A percentile compares a stretch with the other conserved stretches of the same genome.
Conservation (phyloP, 1,140 invertebrate genomes). For the Drusus annulatus region DNA sequence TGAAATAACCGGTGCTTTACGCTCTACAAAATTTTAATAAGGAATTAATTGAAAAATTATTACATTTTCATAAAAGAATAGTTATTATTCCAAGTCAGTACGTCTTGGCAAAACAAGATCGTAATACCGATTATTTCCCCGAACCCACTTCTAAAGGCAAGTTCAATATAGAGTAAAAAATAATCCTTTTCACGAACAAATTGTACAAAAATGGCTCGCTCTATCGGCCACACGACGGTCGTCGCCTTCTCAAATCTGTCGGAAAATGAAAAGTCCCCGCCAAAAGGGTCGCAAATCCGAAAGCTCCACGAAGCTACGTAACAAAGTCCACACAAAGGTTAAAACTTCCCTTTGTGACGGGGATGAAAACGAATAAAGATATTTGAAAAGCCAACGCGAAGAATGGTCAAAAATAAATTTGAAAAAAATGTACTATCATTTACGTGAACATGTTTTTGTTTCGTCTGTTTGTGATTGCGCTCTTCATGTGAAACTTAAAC, state of each 20-base stretch:
- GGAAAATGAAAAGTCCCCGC: constrained; percentile 40
- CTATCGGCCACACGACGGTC: not conserved
- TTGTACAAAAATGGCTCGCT: constrained; percentile 35
- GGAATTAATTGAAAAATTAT: too few species aligned
- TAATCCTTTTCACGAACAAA: constrained; percentile 36
- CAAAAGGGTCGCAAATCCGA: constrained; percentile 39
- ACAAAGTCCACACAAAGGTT: constrained; percentile 32
- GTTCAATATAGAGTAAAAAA: constrained; percentile 12
- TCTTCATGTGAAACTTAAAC: too few species aligned
- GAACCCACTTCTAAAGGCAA: not conserved
- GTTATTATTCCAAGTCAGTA: not conserved
- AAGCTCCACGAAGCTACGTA: constrained; percentile 16
- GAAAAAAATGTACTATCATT: too few species aligned
- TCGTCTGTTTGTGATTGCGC: too few species aligned
- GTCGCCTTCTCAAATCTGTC: constrained; percentile 30
- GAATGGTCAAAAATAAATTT: too few species aligned
- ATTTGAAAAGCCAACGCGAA: not conserved
- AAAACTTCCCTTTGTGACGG: constrained; percentile 41
- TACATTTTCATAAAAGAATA: not conserved
- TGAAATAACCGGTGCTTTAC: too few species aligned
- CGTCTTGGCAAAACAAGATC: not conserved
- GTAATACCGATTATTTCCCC: not conserved
- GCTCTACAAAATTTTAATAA: too few species aligned
- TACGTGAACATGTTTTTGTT: too few species aligned
- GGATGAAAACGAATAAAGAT: constrained; percentile 29